Percentiles rank a stretch among this genome's conserved stretches.
These are phyloP conservation scores for Phortica okadai DNA, from an alignment of 2,888 invertebrate genomes.

Conservation along the genomic window DNA sequence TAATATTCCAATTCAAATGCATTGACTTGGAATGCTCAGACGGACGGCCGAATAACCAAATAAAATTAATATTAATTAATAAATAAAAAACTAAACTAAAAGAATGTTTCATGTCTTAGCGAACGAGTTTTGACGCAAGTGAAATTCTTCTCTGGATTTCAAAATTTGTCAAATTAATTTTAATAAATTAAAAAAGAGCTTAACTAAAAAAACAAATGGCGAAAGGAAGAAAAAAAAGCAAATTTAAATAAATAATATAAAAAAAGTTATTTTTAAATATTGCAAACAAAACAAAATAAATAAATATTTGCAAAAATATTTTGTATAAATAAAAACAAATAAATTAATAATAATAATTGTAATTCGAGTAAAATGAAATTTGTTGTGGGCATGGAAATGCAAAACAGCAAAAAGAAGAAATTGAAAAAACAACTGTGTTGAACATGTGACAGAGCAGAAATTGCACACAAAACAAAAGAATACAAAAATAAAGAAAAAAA, in stretches of 20 bases:
- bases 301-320: not conserved
- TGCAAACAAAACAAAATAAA: not conserved
- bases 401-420: constrained; percentile 5
- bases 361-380: constrained; percentile 21
- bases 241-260: constrained; percentile 2
- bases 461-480: not conserved
- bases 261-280: not conserved
- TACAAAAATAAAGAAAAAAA: constrained; percentile 4
- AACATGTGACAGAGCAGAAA: constrained; percentile 19
- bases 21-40: no score
- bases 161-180: no score
- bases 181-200: no score
- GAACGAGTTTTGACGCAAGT: no score
- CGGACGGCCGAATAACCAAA: no score
- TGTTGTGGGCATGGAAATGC: constrained; percentile 3
- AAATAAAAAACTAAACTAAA: no score
- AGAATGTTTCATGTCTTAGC: no score
- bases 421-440: not conserved
- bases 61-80: no score
- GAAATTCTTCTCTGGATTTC: no score
- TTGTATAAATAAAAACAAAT: not conserved
- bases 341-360: constrained; percentile 3
- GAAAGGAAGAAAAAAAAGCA: not conserved
- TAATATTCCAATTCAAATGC: no score
- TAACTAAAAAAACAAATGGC: no score